A percentile compares a stretch with the other conserved stretches of the same genome.
These are phyloP conservation scores for Dasyprocta punctata DNA, from an alignment of 2,113 vertebrate species.

Conservation along the genomic window DNA sequence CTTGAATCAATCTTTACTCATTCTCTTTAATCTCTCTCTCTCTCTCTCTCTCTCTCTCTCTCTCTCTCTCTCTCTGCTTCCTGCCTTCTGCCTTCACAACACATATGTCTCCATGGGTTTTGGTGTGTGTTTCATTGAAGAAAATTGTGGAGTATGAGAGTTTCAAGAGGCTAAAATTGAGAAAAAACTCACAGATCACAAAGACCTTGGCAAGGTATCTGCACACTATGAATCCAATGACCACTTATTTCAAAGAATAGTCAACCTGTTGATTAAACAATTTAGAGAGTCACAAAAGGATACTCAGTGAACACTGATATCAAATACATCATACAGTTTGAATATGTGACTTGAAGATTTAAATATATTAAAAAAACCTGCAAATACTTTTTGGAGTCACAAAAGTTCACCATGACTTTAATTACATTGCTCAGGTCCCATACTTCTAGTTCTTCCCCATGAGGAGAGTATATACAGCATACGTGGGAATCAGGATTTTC, in stretches of 20 bases:
- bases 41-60: not conserved
- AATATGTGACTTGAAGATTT: not conserved
- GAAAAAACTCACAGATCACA: not conserved
- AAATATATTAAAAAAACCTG: not conserved
- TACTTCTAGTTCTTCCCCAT: not conserved
- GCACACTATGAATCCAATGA: not conserved
- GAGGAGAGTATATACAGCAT: not conserved
- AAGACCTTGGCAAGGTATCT: not conserved
- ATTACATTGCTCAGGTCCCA: not conserved
- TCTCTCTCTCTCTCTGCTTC: not conserved
- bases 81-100: not conserved
- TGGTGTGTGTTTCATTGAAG: not conserved
- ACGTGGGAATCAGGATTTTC: not conserved
- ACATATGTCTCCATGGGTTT: not conserved
- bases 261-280: not conserved
- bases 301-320: not conserved
- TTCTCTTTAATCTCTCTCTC: not conserved
- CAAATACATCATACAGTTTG: not conserved
- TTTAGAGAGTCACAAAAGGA: not conserved
- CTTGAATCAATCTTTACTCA: not conserved
- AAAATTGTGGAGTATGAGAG: not conserved
- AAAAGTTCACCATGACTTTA: constrained; percentile 33
- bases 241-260: constrained; percentile 36
- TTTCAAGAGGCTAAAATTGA: not conserved
- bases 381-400: constrained; percentile 3